Conservation (phyloP, 2,113 vertebrate genomes). For the Syngnathus floridae region DNA sequence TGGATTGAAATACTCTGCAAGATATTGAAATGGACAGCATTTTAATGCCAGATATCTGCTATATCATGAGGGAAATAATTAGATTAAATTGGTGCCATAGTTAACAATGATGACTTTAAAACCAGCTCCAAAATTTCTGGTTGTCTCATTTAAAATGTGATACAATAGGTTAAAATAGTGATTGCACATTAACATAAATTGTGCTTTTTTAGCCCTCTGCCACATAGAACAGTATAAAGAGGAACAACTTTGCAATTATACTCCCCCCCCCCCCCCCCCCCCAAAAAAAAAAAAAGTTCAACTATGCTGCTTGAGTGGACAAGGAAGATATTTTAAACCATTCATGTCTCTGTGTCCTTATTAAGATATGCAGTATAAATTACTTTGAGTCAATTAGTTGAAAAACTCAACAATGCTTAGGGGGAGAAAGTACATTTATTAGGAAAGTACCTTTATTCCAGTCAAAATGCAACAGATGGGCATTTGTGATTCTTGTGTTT, state of each 20-base stretch:
- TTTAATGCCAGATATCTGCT: neutral
- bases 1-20: neutral
- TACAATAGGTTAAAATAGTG: neutral
- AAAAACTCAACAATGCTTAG: slow-evolving; percentile 26
- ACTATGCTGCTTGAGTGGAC: slow-evolving; percentile 64
- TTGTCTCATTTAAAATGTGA: neutral
- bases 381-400: slow-evolving; percentile 25
- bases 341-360: slow-evolving; percentile 5
- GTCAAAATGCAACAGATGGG: slow-evolving; percentile 45
- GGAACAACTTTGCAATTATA: slow-evolving; percentile 38
- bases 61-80: neutral
- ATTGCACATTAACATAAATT: neutral
- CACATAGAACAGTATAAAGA: slow-evolving; percentile 13
- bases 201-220: slow-evolving; percentile 4
- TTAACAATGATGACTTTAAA: neutral
- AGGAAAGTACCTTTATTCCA: slow-evolving; percentile 38
- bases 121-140: neutral
- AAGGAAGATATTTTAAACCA: slow-evolving; percentile 49
- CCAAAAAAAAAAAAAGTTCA: slow-evolving; percentile 37
- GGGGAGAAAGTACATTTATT: slow-evolving; percentile 6
- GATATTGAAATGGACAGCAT: neutral
- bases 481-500: slow-evolving; percentile 40
- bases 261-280: too few relatives aligned
- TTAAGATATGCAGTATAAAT: neutral
- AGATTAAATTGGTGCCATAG: neutral